Evolutionary conservation across 2,113 vertebrate species (phyloP).

Genomic region (Cromileptes altivelis): DNA sequence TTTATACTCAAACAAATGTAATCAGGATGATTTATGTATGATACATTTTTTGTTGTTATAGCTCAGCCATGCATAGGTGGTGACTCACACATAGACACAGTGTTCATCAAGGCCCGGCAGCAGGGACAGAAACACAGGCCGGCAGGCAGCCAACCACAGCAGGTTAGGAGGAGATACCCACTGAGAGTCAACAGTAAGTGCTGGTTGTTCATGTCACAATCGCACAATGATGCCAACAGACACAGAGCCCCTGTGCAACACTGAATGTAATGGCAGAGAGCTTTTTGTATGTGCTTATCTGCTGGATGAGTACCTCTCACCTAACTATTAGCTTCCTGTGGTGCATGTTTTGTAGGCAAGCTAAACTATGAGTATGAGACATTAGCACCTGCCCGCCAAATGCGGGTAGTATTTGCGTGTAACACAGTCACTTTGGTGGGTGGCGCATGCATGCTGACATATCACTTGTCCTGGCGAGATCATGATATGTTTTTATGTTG

Average conservation of each 20-base stretch:
- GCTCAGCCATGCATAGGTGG: background rate
- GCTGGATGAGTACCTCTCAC: slow-evolving; percentile 54
- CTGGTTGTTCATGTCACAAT: slow-evolving; percentile 51
- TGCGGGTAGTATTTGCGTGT: too few relatives aligned
- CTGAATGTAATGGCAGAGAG: slow-evolving; percentile 45
- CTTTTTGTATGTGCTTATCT: slow-evolving; percentile 49
- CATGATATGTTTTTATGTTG: too few relatives aligned
- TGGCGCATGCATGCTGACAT: too few relatives aligned
- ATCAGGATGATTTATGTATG: slow-evolving; percentile 4
- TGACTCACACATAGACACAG: slow-evolving; percentile 9
- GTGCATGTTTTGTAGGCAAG: slow-evolving; percentile 12
- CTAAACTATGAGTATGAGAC: slow-evolving; percentile 6
- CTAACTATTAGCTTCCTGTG: slow-evolving; percentile 33
- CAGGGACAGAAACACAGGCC: slow-evolving; percentile 19
- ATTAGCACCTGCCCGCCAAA: too few relatives aligned
- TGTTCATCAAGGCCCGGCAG: slow-evolving; percentile 12
- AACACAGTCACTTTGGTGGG: too few relatives aligned
- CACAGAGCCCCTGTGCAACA: slow-evolving; percentile 41
- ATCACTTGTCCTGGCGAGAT: too few relatives aligned
- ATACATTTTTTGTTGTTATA: slow-evolving; percentile 1
- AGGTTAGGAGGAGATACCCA: slow-evolving; percentile 47
- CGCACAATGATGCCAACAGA: slow-evolving; percentile 48
- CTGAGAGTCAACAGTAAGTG: slow-evolving; percentile 64
- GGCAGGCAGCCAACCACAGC: slow-evolving; percentile 51
- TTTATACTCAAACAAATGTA: background rate